phyloP scores from a whole-genome alignment of 1,140 invertebrate genomes.

The Sipha flava region DNA sequence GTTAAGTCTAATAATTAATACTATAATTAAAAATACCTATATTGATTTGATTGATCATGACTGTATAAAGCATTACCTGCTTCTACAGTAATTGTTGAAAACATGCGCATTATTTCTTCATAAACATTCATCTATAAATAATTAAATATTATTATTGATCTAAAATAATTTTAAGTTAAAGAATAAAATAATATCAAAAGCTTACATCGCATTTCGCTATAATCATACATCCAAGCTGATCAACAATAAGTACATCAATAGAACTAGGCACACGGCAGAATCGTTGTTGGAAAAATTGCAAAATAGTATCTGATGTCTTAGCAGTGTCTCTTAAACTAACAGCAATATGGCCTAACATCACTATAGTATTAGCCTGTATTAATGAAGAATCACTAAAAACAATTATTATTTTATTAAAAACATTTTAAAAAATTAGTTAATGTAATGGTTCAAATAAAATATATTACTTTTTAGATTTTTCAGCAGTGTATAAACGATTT shows the following conservation, averaged over 20 bases:
- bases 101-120: constrained; percentile 96
- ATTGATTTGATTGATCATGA: constrained; percentile 63
- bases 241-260: constrained; percentile 88
- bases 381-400: constrained; percentile 66
- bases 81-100: constrained; percentile 87
- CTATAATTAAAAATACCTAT: constrained; percentile 48
- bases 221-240: constrained; percentile 94
- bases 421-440: too few species aligned
- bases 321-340: constrained; percentile 86
- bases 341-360: constrained; percentile 94
- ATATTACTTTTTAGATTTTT: constrained; percentile 63
- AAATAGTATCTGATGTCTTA: constrained; percentile 85
- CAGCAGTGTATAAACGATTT: constrained; percentile 83
- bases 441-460: too few species aligned
- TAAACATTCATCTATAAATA: constrained; percentile 59
- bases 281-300: constrained; percentile 94
- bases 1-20: constrained; percentile 4
- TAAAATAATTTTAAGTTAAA: not conserved
- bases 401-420: too few species aligned
- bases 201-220: constrained; percentile 74
- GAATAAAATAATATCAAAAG: not conserved
- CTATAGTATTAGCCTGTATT: constrained; percentile 92
- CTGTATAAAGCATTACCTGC: constrained; percentile 84
- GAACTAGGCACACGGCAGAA: constrained; percentile 80
- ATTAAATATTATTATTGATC: not conserved